Conservation (phyloP, 2,113 vertebrate species). For the Pionites leucogaster region DNA sequence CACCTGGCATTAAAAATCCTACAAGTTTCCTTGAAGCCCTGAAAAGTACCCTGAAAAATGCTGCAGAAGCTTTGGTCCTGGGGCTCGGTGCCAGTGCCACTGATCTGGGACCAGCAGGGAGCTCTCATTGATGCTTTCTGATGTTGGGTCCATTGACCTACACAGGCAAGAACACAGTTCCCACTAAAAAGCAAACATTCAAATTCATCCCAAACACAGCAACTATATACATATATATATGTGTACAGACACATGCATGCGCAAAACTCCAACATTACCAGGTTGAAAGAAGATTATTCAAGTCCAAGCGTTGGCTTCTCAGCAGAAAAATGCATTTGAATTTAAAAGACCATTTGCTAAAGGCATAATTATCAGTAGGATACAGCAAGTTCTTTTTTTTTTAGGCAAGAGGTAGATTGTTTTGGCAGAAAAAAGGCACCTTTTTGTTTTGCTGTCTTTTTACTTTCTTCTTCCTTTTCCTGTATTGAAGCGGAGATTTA, state of each 20-base stretch:
- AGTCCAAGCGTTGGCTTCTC: not conserved
- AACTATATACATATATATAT: not conserved
- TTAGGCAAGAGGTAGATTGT: not conserved
- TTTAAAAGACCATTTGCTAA: not conserved
- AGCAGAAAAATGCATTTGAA: not conserved
- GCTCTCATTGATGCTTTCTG: not conserved
- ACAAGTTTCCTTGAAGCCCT: not conserved
- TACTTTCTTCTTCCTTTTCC: slow-evolving; percentile 20
- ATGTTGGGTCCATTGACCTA: not conserved
- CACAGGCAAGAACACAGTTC: not conserved
- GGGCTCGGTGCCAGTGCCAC: not conserved
- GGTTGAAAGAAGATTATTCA: not conserved
- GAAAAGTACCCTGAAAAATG: not conserved
- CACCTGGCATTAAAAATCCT: not conserved
- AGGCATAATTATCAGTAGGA: not conserved
- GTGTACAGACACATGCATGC: not conserved
- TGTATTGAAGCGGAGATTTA: slow-evolving; percentile 2
- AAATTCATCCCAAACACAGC: not conserved
- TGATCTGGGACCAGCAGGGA: not conserved
- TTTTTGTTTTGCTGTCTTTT: slow-evolving; percentile 5
- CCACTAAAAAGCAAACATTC: not conserved
- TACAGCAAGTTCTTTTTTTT: not conserved
- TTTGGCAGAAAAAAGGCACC: not conserved
- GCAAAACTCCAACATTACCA: not conserved
- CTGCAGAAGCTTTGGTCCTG: not conserved